Percentiles rank a stretch among this genome's conserved stretches.
Conservation (phyloP, 2,888 invertebrate genomes). For the Hyposoter dolosus region DNA sequence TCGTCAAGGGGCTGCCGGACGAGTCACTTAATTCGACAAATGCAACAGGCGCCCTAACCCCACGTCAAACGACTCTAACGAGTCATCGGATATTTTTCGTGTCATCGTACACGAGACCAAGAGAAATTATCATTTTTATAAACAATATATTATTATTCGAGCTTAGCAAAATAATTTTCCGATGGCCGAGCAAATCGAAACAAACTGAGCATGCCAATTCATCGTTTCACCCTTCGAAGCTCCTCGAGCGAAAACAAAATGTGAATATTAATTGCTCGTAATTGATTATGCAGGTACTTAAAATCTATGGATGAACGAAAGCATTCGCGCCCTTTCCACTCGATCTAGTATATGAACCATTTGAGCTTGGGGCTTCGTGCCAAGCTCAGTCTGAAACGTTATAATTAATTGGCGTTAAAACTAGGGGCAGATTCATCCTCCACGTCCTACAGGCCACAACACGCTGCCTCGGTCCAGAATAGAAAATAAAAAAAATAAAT, state of each 20-base stretch:
- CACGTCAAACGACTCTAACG: constrained; percentile 59
- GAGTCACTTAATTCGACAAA: constrained; percentile 18
- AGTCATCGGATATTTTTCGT: constrained; percentile 58
- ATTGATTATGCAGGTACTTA: constrained; percentile 6
- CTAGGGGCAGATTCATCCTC: background rate
- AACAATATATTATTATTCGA: constrained; percentile 2
- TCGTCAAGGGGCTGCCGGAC: background rate
- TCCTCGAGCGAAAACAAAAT: background rate
- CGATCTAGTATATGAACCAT: background rate
- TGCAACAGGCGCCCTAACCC: constrained; percentile 10
- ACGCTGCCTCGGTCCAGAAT: background rate
- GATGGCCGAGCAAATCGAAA: background rate
- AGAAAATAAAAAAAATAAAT: too few species aligned
- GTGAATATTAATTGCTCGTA: background rate
- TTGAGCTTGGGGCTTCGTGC: background rate
- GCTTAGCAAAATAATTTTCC: background rate
- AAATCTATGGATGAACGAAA: constrained; percentile 3
- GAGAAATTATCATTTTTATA: background rate
- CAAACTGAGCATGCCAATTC: background rate
- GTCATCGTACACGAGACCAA: background rate
- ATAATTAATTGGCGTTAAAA: constrained; percentile 55
- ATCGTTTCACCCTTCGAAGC: background rate
- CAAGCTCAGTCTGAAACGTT: background rate
- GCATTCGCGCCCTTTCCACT: background rate
- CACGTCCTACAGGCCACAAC: background rate